Evolutionary conservation across 2,113 vertebrate species (phyloP).

Genomic region (Ursus arctos): DNA sequence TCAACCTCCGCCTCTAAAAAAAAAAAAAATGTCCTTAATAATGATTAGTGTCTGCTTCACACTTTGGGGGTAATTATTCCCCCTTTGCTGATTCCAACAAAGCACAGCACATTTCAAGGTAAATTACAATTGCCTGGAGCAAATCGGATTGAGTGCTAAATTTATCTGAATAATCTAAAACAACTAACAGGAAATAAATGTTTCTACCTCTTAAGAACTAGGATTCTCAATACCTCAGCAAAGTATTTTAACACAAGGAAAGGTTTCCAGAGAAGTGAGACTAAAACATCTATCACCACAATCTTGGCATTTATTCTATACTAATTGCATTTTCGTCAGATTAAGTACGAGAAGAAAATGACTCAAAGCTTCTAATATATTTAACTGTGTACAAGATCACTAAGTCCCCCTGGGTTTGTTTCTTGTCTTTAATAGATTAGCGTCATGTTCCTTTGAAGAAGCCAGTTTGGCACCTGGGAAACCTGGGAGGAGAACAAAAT

Average conservation of each 20-base stretch:
- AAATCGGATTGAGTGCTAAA: constrained; percentile 63
- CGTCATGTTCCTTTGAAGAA: constrained; percentile 38
- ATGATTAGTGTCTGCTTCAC: constrained; percentile 30
- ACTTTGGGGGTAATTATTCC: constrained; percentile 48
- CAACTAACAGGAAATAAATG: constrained; percentile 32
- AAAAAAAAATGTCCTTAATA: neutral
- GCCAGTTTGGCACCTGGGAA: neutral
- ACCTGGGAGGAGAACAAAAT: neutral
- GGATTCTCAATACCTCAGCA: constrained; percentile 49
- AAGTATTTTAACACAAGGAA: neutral
- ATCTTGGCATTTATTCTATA: constrained; percentile 50
- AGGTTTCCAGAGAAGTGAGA: neutral
- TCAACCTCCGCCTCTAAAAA: neutral
- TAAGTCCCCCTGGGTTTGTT: constrained; percentile 13
- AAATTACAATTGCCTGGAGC: constrained; percentile 57
- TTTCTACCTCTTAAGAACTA: constrained; percentile 51
- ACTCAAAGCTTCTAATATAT: constrained; percentile 58
- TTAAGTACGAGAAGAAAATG: constrained; percentile 62
- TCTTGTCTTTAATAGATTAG: constrained; percentile 60
- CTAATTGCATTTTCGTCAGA: constrained; percentile 68
- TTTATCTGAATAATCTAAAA: constrained; percentile 72
- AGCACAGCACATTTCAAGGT: constrained; percentile 60
- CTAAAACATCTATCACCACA: neutral
- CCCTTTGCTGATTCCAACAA: constrained; percentile 70
- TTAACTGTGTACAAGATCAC: neutral